phyloP scores from a whole-genome alignment of 2,113 vertebrate genomes.

The Bostrychus sinensis region DNA sequence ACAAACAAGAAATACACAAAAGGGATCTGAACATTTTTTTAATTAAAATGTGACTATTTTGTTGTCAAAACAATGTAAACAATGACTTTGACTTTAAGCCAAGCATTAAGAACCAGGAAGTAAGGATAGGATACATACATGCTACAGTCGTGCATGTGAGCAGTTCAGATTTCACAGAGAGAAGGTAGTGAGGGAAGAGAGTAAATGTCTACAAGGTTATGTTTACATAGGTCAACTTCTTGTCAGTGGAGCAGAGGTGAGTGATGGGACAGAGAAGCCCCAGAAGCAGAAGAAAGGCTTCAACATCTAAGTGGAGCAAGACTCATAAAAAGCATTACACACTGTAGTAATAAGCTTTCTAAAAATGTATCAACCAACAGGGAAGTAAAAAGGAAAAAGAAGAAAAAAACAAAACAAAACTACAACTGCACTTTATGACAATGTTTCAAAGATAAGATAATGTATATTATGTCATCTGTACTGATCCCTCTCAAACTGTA shows the following conservation, averaged over 20 bases:
- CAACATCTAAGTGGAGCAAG: too few relatives aligned
- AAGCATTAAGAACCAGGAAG: neutral
- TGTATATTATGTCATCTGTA: too few relatives aligned
- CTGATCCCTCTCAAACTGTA: too few relatives aligned
- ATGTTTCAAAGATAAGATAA: too few relatives aligned
- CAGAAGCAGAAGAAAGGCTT: neutral
- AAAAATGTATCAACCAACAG: too few relatives aligned
- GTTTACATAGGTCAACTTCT: slow-evolving; percentile 43
- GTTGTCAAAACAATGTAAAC: neutral
- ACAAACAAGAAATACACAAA: neutral
- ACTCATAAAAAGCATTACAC: too few relatives aligned
- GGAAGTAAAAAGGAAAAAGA: too few relatives aligned
- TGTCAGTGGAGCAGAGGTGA: slow-evolving; percentile 33
- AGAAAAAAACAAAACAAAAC: too few relatives aligned
- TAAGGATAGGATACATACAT: neutral
- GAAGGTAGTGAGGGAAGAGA: neutral
- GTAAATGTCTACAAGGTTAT: slow-evolving; percentile 34
- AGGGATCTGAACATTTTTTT: neutral
- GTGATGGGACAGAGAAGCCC: slow-evolving; percentile 4
- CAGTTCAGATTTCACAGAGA: slow-evolving; percentile 31
- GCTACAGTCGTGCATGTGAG: neutral
- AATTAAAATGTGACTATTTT: neutral
- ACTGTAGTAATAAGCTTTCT: too few relatives aligned
- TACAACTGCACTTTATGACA: too few relatives aligned
- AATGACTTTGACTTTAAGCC: neutral